These are phyloP conservation scores for Motacilla alba DNA, from an alignment of 2,113 vertebrate genomes.

Conservation along the genomic window DNA sequence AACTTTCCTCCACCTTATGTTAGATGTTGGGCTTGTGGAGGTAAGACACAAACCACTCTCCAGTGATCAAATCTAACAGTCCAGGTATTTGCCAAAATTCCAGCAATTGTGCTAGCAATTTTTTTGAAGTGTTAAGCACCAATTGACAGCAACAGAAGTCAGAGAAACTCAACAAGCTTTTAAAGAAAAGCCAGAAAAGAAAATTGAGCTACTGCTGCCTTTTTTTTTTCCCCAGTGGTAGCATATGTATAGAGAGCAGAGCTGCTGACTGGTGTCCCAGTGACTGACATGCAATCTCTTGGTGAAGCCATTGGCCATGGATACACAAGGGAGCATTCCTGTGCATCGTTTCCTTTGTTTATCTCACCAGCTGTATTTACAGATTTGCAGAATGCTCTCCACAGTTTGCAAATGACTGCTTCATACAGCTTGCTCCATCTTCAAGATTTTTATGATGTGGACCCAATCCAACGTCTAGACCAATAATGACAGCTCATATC, in stretches of 20 bases:
- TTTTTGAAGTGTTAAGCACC: background rate
- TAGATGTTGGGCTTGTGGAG: background rate
- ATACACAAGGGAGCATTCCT: background rate
- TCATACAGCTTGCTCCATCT: background rate
- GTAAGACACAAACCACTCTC: background rate
- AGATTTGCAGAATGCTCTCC: background rate
- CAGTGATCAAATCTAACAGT: background rate
- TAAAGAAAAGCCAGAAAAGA: background rate
- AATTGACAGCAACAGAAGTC: constrained; percentile 5
- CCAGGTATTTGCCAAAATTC: background rate
- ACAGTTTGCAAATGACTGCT: background rate
- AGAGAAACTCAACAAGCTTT: background rate
- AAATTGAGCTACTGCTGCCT: background rate
- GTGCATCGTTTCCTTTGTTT: background rate
- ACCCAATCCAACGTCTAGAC: constrained; percentile 52
- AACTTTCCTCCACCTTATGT: background rate
- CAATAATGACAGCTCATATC: constrained; percentile 65
- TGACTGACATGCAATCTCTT: background rate
- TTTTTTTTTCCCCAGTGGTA: background rate
- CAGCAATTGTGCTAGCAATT: background rate
- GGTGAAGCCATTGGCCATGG: background rate
- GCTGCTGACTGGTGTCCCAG: background rate
- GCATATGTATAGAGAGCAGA: background rate
- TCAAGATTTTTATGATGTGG: constrained; percentile 50
- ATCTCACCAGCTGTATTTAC: background rate